A percentile compares a stretch with the other conserved stretches of the same genome.
These are phyloP conservation scores for Chionomys nivalis DNA, from an alignment of 2,113 vertebrate species.

Conservation along the genomic window DNA sequence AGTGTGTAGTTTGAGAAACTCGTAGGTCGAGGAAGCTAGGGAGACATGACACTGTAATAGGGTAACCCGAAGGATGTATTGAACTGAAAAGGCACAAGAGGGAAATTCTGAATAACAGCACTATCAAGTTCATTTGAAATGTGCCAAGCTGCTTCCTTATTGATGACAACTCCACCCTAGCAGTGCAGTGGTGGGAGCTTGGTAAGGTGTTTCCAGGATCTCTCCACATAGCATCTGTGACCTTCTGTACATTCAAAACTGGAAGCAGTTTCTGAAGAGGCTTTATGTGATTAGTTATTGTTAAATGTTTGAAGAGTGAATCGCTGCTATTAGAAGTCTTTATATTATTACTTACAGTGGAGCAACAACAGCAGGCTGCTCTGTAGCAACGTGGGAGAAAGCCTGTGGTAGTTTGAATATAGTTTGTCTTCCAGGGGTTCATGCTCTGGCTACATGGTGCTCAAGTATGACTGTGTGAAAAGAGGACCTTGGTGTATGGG, in stretches of 20 bases:
- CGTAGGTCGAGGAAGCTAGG: not conserved
- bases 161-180: not conserved
- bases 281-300: not conserved
- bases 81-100: not conserved
- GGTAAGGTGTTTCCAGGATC: not conserved
- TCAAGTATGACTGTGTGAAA: not conserved
- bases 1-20: not conserved
- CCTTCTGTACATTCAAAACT: not conserved
- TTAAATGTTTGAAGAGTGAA: conserved; percentile 3
- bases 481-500: no score
- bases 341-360: not conserved
- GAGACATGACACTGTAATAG: not conserved
- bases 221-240: not conserved
- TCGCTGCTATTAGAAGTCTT: not conserved
- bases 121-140: not conserved
- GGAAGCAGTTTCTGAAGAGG: not conserved
- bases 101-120: not conserved
- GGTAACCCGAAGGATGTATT: not conserved
- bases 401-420: not conserved
- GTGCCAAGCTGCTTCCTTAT: not conserved
- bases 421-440: not conserved
- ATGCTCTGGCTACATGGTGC: not conserved
- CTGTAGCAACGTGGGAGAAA: not conserved
- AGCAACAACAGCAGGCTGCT: not conserved
- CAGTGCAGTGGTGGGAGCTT: not conserved